Evolutionary conservation across 1,140 invertebrate species (phyloP).

Genomic region (Lineus longissimus): DNA sequence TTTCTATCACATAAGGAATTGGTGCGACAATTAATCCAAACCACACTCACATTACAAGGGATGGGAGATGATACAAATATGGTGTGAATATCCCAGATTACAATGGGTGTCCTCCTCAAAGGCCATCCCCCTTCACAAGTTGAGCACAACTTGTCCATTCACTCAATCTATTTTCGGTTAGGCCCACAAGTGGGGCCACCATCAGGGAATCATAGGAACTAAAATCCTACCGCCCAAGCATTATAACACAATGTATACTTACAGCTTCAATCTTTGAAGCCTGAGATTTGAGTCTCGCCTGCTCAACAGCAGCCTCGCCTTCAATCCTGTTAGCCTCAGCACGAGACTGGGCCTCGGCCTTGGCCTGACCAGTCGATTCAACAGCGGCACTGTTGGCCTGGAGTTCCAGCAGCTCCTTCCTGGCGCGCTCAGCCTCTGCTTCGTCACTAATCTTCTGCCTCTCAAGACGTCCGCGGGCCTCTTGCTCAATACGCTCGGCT

Average conservation of each 20-base stretch:
- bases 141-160: too few species aligned
- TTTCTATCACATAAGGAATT: too few species aligned
- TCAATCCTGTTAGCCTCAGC: constrained; percentile 57
- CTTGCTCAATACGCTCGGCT: constrained; percentile 59
- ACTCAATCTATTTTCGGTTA: too few species aligned
- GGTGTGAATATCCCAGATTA: too few species aligned
- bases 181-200: too few species aligned
- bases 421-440: constrained; percentile 55
- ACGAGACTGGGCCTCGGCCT: constrained; percentile 57
- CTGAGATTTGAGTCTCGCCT: constrained; percentile 56
- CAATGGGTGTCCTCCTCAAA: too few species aligned
- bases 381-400: constrained; percentile 53
- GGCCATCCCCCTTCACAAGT: too few species aligned
- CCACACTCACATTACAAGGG: too few species aligned
- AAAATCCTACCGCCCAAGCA: neutral
- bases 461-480: constrained; percentile 57
- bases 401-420: constrained; percentile 54
- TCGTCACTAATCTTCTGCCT: constrained; percentile 57
- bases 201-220: neutral
- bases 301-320: constrained; percentile 58
- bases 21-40: too few species aligned
- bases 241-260: constrained; percentile 22
- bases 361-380: constrained; percentile 56
- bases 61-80: too few species aligned
- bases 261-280: constrained; percentile 58